phyloP scores from a whole-genome alignment of 2,888 invertebrate species.

The Galerucella nymphaeae region DNA sequence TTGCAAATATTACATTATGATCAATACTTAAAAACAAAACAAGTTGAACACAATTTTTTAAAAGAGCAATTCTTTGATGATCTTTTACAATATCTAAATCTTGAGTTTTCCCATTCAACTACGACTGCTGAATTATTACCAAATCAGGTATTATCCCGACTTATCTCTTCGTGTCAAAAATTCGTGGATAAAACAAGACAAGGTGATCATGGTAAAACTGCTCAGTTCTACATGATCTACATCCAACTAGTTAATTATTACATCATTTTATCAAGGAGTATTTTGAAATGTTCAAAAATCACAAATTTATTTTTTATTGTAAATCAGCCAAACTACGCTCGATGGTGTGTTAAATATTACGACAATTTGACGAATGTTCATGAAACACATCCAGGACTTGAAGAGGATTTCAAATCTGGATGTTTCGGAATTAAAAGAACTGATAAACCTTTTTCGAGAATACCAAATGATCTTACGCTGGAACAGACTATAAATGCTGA shows the following conservation, averaged over 20 bases:
- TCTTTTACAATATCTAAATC: slow-evolving; percentile 34
- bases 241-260: slow-evolving; percentile 26
- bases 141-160: slow-evolving; percentile 27
- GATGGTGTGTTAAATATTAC: slow-evolving; percentile 21
- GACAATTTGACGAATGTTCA: slow-evolving; percentile 17
- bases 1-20: slow-evolving; percentile 47
- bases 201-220: slow-evolving; percentile 55
- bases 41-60: slow-evolving; percentile 36
- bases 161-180: slow-evolving; percentile 33
- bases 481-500: no score
- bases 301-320: slow-evolving; percentile 11
- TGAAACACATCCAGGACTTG: slow-evolving; percentile 20
- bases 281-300: slow-evolving; percentile 17
- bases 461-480: no score
- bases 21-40: slow-evolving; percentile 24
- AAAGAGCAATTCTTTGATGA: slow-evolving; percentile 41
- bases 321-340: slow-evolving; percentile 23
- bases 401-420: slow-evolving; percentile 4
- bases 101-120: slow-evolving; percentile 26
- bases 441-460: no score
- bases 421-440: slow-evolving; percentile 21
- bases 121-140: slow-evolving; percentile 28
- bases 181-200: slow-evolving; percentile 42
- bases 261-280: neutral
- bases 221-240: slow-evolving; percentile 54